Evolutionary conservation across 2,113 vertebrate species (phyloP).

Genomic region (Zootoca vivipara): DNA sequence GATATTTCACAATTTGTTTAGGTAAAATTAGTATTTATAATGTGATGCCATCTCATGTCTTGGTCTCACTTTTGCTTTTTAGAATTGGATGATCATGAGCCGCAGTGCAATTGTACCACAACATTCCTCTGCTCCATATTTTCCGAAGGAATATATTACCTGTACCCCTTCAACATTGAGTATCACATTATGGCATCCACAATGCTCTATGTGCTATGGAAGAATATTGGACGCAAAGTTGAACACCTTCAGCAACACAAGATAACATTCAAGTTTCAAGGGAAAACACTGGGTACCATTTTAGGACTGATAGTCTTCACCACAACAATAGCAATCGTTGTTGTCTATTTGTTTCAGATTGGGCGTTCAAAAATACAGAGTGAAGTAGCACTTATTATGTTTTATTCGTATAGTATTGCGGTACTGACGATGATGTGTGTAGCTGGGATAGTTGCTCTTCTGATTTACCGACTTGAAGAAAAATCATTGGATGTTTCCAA

Average conservation of each 20-base stretch:
- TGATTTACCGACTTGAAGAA: slow-evolving; percentile 84
- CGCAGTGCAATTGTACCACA: slow-evolving; percentile 88
- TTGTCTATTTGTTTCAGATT: slow-evolving; percentile 88
- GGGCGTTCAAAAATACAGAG: slow-evolving; percentile 81
- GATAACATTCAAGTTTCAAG: slow-evolving; percentile 68
- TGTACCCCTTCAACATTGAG: slow-evolving; percentile 96
- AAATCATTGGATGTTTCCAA: slow-evolving; percentile 82
- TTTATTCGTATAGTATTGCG: slow-evolving; percentile 86
- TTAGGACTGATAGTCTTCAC: slow-evolving; percentile 85
- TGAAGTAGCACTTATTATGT: slow-evolving; percentile 86
- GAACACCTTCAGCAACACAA: slow-evolving; percentile 78
- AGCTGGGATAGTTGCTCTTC: slow-evolving; percentile 78
- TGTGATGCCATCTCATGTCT: not conserved
- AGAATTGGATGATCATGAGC: slow-evolving; percentile 80
- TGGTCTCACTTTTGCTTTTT: slow-evolving; percentile 37
- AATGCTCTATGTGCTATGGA: slow-evolving; percentile 95
- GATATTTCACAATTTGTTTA: not conserved
- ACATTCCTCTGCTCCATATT: slow-evolving; percentile 85
- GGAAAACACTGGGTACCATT: slow-evolving; percentile 80
- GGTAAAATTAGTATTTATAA: not conserved
- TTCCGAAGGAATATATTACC: slow-evolving; percentile 88
- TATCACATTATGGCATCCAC: slow-evolving; percentile 97
- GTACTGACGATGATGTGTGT: slow-evolving; percentile 87
- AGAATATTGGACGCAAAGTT: slow-evolving; percentile 90
- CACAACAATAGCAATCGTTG: slow-evolving; percentile 88